Evolutionary conservation across 1,140 invertebrate genomes (phyloP), one percentile per base, ranked within the genome.

Genomic region (Leptinotarsa defecta): DNA sequence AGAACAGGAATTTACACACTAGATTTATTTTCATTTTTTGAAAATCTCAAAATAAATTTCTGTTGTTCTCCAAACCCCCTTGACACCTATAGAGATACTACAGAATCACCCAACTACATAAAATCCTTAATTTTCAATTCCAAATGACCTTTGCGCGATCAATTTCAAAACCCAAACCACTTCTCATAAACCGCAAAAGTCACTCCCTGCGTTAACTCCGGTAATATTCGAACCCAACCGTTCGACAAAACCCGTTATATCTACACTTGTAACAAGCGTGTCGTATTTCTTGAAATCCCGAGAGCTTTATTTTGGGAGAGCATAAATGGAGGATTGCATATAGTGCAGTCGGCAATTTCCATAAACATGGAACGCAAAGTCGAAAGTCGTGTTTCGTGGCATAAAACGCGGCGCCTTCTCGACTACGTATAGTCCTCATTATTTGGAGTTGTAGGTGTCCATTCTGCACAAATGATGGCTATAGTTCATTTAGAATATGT

Each of bases 321-420:
- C 52, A 57, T 57, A 57, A 17, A 57, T 57, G 52, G 52, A 57
- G 52, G 52, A 57, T 57, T 57, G 52, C 52, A 57, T 57, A 57
- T 57, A 57, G 52, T 57, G 52, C 52, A 57, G 52, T 57, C 52
- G 52, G 52, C 52, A 57, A 57, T 57, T 57, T 57, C 52, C 52
- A 57, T 57, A 57, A 57, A 57, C 52, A 57, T 57, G 52, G 52
- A 57, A 57, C 52, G 52, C 52, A 57, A 57, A 57, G 52, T 57
- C 52, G 52, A 57, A 57, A 57, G 13, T 4, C 52, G n/a, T 57
- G 52, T 57, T 57, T 17, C 52, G 52, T 15, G 52, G n/a, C n/a
- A 57, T 57, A 57, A 57, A 57, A 57, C 52, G 52, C n/a, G 52
- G 52, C 52, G 52, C 52, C 52, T 19, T 15, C 52, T 19, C 52